Evolutionary conservation across 2,888 invertebrate species (phyloP), one percentile per base, ranked within the genome.

Genomic region (Leptopilina drosophilae): DNA sequence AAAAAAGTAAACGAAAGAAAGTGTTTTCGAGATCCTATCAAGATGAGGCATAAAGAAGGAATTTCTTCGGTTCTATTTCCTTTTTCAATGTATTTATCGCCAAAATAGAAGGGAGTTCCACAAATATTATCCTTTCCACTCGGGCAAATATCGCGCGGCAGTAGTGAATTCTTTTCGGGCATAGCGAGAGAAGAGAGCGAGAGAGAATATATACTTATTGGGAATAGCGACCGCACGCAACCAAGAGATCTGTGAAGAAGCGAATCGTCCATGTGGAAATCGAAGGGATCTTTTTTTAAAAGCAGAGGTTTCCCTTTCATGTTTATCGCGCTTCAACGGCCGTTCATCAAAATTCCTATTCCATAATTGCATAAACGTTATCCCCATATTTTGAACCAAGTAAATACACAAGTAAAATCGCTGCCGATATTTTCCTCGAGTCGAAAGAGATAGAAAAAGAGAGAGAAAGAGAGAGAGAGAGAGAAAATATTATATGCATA

Each of bases 351-450:
- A 84, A 84, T 85, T 83, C 83, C 82, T 85, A 83, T 82, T 86
- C 85, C 83, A 87, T 85, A 85, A 87, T 87, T 87, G 87, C 86
- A 84, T 82, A 81, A 85, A 83, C 82, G 84, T 83, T 85, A 20
- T 81, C 82, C 79, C 82, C 78, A 62, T 77, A 49, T 49, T 49
- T 81, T 77, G 62, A 77, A 76, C 59, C 73, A 82, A 73, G 80
- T 77, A 81, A 83, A 80, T 82, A 83, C 79, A 80, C 79, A 80
- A 40, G 40, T 40, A 64, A 76, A 64, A 62, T 64, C 26, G 15
- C 62, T 64, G 64, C 42, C 42, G 42, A 64, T 76, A 64, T 76
- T 42, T 64, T 56, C 62, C 53, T 33, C 49, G 11, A 12, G 11
- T 49, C 49, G 49, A 49, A 12, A 49, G 49, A 49, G 33, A 33